Conservation (phyloP, 1,140 invertebrate species). For the Pogonognathellus flavescens region DNA sequence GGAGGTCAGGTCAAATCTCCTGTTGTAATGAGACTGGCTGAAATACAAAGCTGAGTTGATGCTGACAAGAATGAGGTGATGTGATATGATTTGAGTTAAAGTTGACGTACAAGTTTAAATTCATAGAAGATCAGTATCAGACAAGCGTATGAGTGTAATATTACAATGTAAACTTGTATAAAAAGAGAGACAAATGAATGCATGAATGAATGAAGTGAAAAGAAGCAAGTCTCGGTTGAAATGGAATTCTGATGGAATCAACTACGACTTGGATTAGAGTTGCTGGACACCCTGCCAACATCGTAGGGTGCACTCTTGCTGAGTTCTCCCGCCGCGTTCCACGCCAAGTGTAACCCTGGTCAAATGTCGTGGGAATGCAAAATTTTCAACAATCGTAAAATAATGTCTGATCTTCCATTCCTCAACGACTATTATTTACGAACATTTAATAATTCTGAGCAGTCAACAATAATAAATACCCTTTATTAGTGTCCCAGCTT, state of each 20-base stretch:
- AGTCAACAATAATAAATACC: not conserved
- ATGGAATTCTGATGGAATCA: constrained; percentile 24
- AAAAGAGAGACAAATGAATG: constrained; percentile 38
- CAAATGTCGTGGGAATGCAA: constrained; percentile 62
- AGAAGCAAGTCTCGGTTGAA: not conserved
- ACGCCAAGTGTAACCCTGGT: constrained; percentile 54
- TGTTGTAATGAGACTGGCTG: constrained; percentile 29
- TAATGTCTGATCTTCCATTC: not conserved
- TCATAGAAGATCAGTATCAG: not conserved
- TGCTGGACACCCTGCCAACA: constrained; percentile 57
- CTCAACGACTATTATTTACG: not conserved
- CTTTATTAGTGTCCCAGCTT: not conserved
- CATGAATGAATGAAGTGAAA: constrained; percentile 24
- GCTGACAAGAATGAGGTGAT: not conserved
- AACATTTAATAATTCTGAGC: constrained; percentile 5
- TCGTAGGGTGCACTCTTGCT: constrained; percentile 60
- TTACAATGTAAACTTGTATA: not conserved
- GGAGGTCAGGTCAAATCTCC: constrained; percentile 31
- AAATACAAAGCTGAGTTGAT: constrained; percentile 20
- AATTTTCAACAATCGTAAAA: constrained; percentile 53
- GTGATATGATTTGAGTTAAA: constrained; percentile 19
- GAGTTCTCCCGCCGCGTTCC: constrained; percentile 57
- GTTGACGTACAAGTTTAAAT: not conserved
- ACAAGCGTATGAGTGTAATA: not conserved
- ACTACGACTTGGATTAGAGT: not conserved